Base-by-base conservation (phyloP, 2,797 vertebrate genomes). In the Melanotaenia nigrans region DNA sequence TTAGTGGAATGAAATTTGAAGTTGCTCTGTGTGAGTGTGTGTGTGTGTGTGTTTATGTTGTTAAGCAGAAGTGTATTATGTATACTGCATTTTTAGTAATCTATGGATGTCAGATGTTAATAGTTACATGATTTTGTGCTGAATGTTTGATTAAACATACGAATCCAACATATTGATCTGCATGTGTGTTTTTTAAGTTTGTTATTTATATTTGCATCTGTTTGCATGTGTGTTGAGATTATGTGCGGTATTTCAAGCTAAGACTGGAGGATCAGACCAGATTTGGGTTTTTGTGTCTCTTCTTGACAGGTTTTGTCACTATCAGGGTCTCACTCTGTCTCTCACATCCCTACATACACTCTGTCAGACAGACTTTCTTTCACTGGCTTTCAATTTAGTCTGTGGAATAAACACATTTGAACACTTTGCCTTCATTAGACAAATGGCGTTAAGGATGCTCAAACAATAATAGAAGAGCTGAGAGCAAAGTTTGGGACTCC, bases 1-100 rank as follows among this genome's bases (percentile, higher is more conserved):
- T 91, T 91, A 90, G 81, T 85, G 73, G 81, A 85, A 87, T 89
- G 69, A 83, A 89, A 82, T 87, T 82, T 81, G 71, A 55, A 64
- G 71, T 78, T 73, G 61, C 69, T 84, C 30, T 72, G 24, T 62
- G 10, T 77, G 51, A 38, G 49, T 62, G 12, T 77, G 51, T 35
- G 49, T 65, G 20, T 58, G 13, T 78, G 57, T 54, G 16, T 49
- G 28, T 45, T 20, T 73, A 47, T 66, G 28, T 42, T 71, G 65
- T 66, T 35, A 11, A n/a, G 51, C 61, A 16, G 64, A 72, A 76
- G 53, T 57, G 25, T 73, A 30, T 65, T 5, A 3, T 58, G 57
- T 35, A 47, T 28, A 36, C 53, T 45, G 36, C 56, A 57, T 57
- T 59, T 77, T 64, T 45, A 30, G 22, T 68, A 61, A 65, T 24